phyloP scores from a whole-genome alignment of 1,140 invertebrate species.

The Paramacrobiotus metropolitanus region DNA sequence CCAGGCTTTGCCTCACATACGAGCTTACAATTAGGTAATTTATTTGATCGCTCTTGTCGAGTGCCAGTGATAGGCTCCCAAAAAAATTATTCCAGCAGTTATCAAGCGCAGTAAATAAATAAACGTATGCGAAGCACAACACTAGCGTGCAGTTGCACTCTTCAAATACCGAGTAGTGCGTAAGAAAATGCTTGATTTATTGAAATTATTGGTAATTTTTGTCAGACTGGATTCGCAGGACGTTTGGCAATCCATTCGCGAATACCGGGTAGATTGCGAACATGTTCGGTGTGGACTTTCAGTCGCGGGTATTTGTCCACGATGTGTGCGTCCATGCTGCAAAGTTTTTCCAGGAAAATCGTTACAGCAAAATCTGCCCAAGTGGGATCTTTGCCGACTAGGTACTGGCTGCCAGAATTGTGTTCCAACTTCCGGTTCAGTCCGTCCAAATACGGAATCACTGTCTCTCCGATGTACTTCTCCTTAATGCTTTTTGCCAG shows the following conservation, averaged over 20 bases:
- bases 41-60: too few species aligned
- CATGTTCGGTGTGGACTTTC: conserved; percentile 1
- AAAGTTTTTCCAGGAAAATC: not conserved
- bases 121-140: too few species aligned
- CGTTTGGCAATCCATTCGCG: conserved; percentile 13
- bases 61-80: too few species aligned
- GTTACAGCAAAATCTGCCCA: conserved; percentile 39
- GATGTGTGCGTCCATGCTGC: not conserved
- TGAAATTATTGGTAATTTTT: too few species aligned
- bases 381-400: conserved; percentile 26
- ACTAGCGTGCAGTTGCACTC: too few species aligned
- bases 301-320: conserved; percentile 2
- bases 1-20: too few species aligned
- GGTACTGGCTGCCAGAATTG: conserved; percentile 10
- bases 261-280: conserved; percentile 10
- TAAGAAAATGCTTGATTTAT: too few species aligned
- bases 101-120: too few species aligned
- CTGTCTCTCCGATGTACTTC: conserved; percentile 9
- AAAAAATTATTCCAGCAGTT: too few species aligned
- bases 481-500: conserved; percentile 14
- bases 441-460: conserved; percentile 7
- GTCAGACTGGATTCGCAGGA: conserved; percentile 10
- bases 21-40: too few species aligned
- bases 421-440: conserved; percentile 9
- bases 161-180: too few species aligned